Evolutionary conservation across 2,888 invertebrate genomes (phyloP), one percentile per base, ranked within the genome.

Genomic region (Drosophila basisetae): DNA sequence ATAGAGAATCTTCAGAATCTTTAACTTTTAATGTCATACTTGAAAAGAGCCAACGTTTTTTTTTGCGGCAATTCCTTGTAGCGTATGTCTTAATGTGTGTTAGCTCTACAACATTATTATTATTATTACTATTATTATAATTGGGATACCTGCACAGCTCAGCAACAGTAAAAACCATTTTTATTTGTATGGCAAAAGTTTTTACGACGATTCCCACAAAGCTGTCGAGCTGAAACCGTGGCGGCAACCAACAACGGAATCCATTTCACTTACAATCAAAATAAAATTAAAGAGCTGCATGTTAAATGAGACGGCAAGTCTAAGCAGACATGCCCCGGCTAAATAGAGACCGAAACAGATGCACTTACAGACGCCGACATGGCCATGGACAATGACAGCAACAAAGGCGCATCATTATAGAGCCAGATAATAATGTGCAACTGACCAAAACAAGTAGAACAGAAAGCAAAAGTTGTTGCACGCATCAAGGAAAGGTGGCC

Each of bases 261-360:
- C 69, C 80, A 73, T 90, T 90, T 83, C 91, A 80, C 67, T 77
- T 75, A 75, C 81, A 90, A 86, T 89, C 72, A 74, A 77, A 84
- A 84, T 68, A 50, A 71, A 77, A 74, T 88, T 84, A 88, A 70
- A 60, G 65, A 68, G 73, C 67, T 70, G 68, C 68, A 49, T 79
- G 84, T 83, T 82, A 84, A 89, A 89, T 83, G 83, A 90, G 70
- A 69, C 78, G 84, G 60, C 53, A 56, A 76, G 70, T 69, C 64
- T 28, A 9, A 18, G 53, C 47, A 43, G 77, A 58, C 33, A 13
- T 31, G 49, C 25, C 37, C 39, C 50, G 59, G 72, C 4, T 11
- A 71, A 50, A 28, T 25, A 31, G 9, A 25, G 54, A 62, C 39
- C n/a, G 52, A 47, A 56, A 54, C 43, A 39, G 28, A 37, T 41